Conservation (phyloP, 1,140 invertebrate species). For the Caenorhabditis remanei region DNA sequence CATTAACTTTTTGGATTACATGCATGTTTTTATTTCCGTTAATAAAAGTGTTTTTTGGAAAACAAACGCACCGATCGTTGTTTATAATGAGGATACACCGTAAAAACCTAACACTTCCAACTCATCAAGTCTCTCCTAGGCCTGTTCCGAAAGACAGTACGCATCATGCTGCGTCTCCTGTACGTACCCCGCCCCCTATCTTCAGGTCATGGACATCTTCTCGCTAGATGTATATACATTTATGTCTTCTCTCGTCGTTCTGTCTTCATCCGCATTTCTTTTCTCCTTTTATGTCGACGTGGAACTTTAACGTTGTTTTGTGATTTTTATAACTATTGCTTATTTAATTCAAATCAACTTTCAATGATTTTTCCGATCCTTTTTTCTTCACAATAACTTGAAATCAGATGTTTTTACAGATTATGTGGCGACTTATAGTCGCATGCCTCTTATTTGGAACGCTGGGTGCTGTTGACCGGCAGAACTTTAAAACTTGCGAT, state of each 20-base stretch:
- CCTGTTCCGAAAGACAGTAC: slow-evolving; percentile 9
- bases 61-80: too few species aligned
- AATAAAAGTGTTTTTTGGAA: too few species aligned
- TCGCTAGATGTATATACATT: background rate
- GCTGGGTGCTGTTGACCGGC: slow-evolving; percentile 57
- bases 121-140: background rate
- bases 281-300: background rate
- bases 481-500: slow-evolving; percentile 76
- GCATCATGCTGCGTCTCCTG: background rate
- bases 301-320: background rate
- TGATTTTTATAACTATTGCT: background rate
- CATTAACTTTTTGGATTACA: too few species aligned
- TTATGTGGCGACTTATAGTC: slow-evolving; percentile 21
- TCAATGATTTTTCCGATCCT: too few species aligned
- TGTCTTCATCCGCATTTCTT: background rate
- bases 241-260: background rate
- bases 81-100: too few species aligned
- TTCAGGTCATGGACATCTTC: slow-evolving; percentile 34
- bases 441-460: slow-evolving; percentile 9
- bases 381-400: too few species aligned
- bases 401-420: too few species aligned
- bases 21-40: too few species aligned
- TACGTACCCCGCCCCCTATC: background rate
- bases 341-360: background rate
- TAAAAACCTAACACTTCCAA: background rate